A percentile compares a stretch with the other conserved stretches of the same genome.
Evolutionary conservation across 1,140 invertebrate species (phyloP).

Genomic region (Berghia stephanieae): DNA sequence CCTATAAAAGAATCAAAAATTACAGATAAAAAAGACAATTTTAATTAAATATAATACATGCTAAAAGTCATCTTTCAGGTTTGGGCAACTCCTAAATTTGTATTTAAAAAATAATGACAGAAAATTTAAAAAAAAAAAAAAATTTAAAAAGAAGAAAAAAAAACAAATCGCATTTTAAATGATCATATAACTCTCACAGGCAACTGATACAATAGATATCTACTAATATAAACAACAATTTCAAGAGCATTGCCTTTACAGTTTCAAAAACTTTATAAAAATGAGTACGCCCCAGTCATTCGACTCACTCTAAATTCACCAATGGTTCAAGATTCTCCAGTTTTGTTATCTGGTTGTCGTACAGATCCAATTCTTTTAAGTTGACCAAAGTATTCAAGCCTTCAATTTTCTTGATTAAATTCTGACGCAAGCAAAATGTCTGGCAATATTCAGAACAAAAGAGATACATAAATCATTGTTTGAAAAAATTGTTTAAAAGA

Average conservation of each 20-base stretch:
- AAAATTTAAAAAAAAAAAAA: neutral
- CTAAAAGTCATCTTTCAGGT: neutral
- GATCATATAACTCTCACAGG: too few species aligned
- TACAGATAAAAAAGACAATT: neutral
- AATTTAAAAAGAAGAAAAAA: neutral
- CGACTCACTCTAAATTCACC: conserved; percentile 85
- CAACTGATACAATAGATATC: too few species aligned
- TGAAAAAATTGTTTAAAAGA: neutral
- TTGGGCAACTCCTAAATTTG: neutral
- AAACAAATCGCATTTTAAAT: too few species aligned
- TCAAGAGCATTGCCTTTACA: too few species aligned
- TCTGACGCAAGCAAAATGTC: conserved; percentile 89
- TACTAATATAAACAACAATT: too few species aligned
- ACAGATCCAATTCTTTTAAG: conserved; percentile 85
- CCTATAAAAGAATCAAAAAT: conserved; percentile 69
- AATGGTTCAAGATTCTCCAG: conserved; percentile 63
- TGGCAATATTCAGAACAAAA: conserved; percentile 62
- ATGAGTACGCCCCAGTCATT: neutral
- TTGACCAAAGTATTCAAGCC: conserved; percentile 52
- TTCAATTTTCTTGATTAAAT: conserved; percentile 90
- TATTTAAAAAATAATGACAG: neutral
- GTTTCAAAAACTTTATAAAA: too few species aligned
- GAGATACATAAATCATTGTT: neutral
- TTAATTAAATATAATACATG: neutral
- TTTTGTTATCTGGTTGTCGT: conserved; percentile 83